Evolutionary conservation across 2,797 vertebrate species (phyloP), one percentile per base, ranked within the genome.

Genomic region (Scarus forsteni): DNA sequence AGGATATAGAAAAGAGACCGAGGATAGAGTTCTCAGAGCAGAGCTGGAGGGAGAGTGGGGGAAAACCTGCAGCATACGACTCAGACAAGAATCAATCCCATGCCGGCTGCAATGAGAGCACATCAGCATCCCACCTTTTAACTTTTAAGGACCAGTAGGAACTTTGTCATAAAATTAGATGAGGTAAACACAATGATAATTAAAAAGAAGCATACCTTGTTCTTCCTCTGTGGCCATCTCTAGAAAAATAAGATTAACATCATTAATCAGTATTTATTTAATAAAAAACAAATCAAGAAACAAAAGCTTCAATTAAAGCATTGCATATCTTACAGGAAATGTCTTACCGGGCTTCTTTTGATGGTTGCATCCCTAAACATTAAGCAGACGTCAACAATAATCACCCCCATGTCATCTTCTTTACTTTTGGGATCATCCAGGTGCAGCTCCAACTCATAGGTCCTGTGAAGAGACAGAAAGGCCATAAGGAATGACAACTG

Each of bases 371-470:
- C 95, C 85, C 96, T 95, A 52, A 95, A 93, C 76, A 95, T 94
- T 42, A 99, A 89, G 84, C 91, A 95, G 82, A 96, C 65, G 10
- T 98, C 96, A 75, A 98, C 86, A 27, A 95, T 38, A 60, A 99
- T 95, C 64, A 96, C 94, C 40, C 98, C 98, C 96, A 99, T 97
- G 85, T 99, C 94, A 6, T 94, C 88, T 86, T 98, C 97, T 83
- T 95, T 95, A 87, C 96, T 98, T 92, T 96, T 97, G 9, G 95
- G 95, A 85, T 98, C 97, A 79, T 96, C 87, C 55, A 99, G 87
- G 78, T 40, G 90, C 88, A 99, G 90, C 79, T 96, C 85, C 82
- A 93, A 91, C 84, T 96, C 95, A 43, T 90, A 90, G 8, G 92
- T 95, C 88, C 98, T 99, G 84, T 36, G 3, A 19, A 62, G 57